Base-by-base conservation (phyloP, 2,113 vertebrate species). In the Erythrolamprus reginae region DNA sequence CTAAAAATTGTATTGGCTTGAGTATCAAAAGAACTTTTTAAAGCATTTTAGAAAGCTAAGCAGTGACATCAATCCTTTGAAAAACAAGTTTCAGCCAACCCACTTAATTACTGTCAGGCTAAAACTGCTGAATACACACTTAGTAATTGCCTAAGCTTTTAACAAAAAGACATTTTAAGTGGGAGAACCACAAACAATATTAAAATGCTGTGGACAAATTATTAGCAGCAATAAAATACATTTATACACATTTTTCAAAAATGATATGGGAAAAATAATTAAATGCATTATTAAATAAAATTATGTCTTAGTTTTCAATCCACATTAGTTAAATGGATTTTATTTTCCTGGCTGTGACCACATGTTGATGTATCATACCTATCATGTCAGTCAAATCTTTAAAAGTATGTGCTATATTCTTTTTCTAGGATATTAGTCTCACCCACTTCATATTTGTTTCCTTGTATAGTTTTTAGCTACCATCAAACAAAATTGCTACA, bases 51-150 rank as follows among this genome's bases (percentile, higher is more conserved):
- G 93, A 82, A 93, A 2, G 5, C 24, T 7, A 2, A 48, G 92
- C 89, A 1, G 48, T 9, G 90, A 51, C 33, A 45, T n/a, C 84
- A 92, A 89, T 82, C 84, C 33, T 89, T 42, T 51, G 90, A 5
- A 90, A 10, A 26, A 86, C 42, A 26, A 84, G 48, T 42, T 89
- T 90, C 28, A 92, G 61, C n/a, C 8, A 28, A 86, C 33, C 84
- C 23, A 88, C 55, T 10, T 86, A n/a, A 58, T 90, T 91, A 52
- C 24, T 86, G 6, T 84, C 47, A 83, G 55, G 50, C 53, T 6
- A 21, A 87, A 92, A 38, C 9, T 82, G 92, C 56, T 90, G 86
- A 92, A 95, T 42, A 92, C 92, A 50, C 23, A 90, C 23, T 0
- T n/a, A 50, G 50, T 90, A 93, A 91, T 52, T 83, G 84, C 2